Evolutionary conservation across 1,140 invertebrate genomes (phyloP).

Genomic region (Wiebesia pumilae): DNA sequence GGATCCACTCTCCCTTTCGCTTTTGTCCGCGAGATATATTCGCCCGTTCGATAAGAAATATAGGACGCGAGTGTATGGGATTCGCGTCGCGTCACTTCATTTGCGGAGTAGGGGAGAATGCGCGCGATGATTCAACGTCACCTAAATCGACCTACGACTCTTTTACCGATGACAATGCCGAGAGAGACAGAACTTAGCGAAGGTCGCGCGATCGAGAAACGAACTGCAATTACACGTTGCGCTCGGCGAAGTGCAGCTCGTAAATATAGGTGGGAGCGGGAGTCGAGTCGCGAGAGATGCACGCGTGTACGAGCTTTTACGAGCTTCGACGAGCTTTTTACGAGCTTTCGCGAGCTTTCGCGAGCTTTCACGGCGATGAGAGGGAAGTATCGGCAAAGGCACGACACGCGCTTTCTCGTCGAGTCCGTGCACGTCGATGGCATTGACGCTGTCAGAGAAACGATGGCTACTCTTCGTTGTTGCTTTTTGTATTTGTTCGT

Average conservation of each 20-base stretch:
- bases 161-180: background rate
- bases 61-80: background rate
- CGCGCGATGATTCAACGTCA: background rate
- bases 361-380: background rate
- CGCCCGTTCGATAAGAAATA: background rate
- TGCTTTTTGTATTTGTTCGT: no score
- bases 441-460: no score
- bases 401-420: background rate
- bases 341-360: background rate
- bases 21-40: background rate
- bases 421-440: no score
- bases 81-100: background rate
- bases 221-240: background rate
- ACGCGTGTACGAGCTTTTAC: slow-evolving; percentile 33
- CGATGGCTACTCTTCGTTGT: no score
- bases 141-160: background rate
- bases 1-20: background rate
- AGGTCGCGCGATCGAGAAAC: background rate
- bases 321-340: background rate
- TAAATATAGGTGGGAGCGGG: background rate
- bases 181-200: background rate
- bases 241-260: background rate
- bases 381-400: background rate
- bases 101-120: background rate
- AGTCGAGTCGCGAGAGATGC: background rate